These are phyloP conservation scores for Pipistrellus pygmaeus DNA, from an alignment of 2,797 vertebrate genomes.

Conservation along the genomic window DNA sequence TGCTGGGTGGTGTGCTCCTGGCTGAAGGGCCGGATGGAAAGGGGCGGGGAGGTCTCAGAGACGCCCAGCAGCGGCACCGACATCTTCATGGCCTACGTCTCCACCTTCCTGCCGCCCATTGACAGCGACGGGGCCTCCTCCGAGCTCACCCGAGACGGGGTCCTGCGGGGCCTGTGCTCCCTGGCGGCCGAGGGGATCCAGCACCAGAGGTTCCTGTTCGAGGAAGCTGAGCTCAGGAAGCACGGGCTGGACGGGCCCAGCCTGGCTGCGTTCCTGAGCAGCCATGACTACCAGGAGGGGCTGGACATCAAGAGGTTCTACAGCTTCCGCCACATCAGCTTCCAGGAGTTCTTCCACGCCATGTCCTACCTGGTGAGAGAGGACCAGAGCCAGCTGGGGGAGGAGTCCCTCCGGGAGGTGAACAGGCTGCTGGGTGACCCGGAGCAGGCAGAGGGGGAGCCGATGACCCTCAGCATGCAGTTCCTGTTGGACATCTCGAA, in stretches of 20 bases:
- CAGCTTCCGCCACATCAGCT: constrained; percentile 84
- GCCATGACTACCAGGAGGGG: constrained; percentile 58
- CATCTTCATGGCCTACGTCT: constrained; percentile 78
- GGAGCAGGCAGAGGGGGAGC: constrained; percentile 11
- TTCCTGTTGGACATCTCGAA: constrained; percentile 82
- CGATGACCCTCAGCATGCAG: constrained; percentile 19
- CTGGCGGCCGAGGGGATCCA: constrained; percentile 76
- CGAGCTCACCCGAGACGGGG: background rate
- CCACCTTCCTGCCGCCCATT: constrained; percentile 58
- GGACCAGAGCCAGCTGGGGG: background rate
- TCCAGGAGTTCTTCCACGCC: constrained; percentile 84
- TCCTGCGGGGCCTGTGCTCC: constrained; percentile 78
- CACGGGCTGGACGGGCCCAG: constrained; percentile 65
- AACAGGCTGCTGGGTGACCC: constrained; percentile 68
- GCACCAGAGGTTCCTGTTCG: constrained; percentile 82
- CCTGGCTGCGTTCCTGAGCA: constrained; percentile 76
- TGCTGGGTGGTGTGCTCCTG: constrained; percentile 82
- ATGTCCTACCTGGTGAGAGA: constrained; percentile 76
- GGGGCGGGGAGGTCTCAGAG: constrained; percentile 14
- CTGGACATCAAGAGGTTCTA: constrained; percentile 50
- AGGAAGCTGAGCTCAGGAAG: constrained; percentile 78
- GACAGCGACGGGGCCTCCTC: background rate
- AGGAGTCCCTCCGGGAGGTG: background rate
- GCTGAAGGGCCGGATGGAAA: constrained; percentile 74
- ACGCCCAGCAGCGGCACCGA: constrained; percentile 59